Evolutionary conservation across 2,797 vertebrate genomes (phyloP).

Genomic region (Lepilemur septentrionalis): DNA sequence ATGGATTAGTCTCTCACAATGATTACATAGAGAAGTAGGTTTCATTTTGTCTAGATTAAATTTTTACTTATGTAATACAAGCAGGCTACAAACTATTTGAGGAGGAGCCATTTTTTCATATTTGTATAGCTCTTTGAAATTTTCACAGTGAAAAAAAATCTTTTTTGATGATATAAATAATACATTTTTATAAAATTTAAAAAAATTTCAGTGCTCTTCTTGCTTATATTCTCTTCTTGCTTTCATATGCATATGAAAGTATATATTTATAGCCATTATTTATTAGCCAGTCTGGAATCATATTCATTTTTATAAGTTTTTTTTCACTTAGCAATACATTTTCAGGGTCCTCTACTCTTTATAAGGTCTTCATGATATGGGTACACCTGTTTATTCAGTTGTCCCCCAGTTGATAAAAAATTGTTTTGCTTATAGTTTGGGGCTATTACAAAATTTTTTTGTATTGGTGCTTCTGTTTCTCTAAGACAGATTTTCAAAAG

Average conservation of each 20-base stretch:
- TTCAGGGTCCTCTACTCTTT: background rate
- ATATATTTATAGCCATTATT: background rate
- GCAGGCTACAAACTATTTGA: background rate
- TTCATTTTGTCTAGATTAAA: background rate
- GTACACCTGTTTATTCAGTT: background rate
- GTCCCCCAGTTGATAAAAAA: background rate
- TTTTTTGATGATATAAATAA: background rate
- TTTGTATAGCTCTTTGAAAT: background rate
- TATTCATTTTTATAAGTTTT: background rate
- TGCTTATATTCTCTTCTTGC: background rate
- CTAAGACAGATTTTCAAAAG: background rate
- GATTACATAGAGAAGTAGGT: background rate
- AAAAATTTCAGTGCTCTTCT: background rate
- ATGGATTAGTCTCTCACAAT: background rate
- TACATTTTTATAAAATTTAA: background rate
- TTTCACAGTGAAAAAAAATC: background rate
- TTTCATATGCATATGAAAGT: background rate
- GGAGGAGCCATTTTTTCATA: background rate
- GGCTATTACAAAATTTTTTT: background rate
- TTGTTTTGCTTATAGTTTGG: background rate
- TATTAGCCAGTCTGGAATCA: background rate
- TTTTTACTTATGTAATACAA: background rate
- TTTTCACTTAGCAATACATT: background rate
- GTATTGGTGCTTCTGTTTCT: background rate
- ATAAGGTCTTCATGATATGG: background rate